Base-by-base conservation (phyloP, 2,797 vertebrate genomes). In the Tamandua tetradactyla region DNA sequence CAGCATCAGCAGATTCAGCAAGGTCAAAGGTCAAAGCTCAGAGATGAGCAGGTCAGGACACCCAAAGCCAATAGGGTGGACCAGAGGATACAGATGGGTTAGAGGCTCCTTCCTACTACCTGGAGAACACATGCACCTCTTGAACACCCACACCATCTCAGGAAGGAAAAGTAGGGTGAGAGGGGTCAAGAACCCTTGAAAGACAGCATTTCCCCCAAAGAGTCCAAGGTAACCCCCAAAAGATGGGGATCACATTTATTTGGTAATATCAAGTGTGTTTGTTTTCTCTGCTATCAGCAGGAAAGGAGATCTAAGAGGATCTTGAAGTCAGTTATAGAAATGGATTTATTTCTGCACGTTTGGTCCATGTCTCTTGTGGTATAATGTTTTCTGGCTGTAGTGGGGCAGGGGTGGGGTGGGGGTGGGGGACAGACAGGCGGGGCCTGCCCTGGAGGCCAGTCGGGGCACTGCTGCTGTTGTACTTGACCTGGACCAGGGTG, bases 351-450 rank as follows among this genome's bases (percentile, higher is more conserved):
- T 85, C 82, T 76, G 2, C 2, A 22, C 4, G 49, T 47, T 35
- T 52, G 68, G 49, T 64, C 13, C 30, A 9, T 66, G 59, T 59
- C 25, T 9, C 2, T 52, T 30, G n/a, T 0, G 7, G 59, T 0
- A 44, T 3, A 2, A 3, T 11, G 32, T 57, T 52, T 20, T 30
- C 23, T 22, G 52, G 68, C 59, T 27, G 30, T 5, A 3, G 30
- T 5, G 6, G 23, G 7, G 14, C 5, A 11, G 66, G 25, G 22
- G 1, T 1, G 44, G 72, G 2, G 49, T 13, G 0, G 0, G 2
- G 3, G 5, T 18, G 69, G 69, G 32, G n/a, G n/a, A n/a, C n/a
- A n/a, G n/a, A n/a, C n/a, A n/a, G n/a, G n/a, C n/a, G n/a, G n/a
- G n/a, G n/a, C n/a, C 25, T 25, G 2, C 37, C 35, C 14, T 71